Evolutionary conservation across 2,888 invertebrate genomes (phyloP).

Genomic region (Labia minor): DNA sequence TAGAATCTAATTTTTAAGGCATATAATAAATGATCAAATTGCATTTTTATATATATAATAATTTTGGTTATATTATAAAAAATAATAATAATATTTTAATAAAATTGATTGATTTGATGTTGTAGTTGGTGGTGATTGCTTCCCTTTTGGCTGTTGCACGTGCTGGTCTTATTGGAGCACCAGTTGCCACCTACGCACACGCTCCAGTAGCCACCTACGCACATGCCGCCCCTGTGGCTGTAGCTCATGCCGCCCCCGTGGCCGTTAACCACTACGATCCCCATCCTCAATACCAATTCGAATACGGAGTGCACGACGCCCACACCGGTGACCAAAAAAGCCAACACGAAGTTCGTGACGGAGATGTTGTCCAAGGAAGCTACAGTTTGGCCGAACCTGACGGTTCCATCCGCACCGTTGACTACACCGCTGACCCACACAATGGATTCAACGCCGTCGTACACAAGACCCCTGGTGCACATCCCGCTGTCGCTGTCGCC

Average conservation of each 20-base stretch:
- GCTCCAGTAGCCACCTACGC: slow-evolving; percentile 17
- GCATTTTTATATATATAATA: too few relatives aligned
- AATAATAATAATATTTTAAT: too few relatives aligned
- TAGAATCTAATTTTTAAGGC: too few relatives aligned
- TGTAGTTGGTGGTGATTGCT: not conserved
- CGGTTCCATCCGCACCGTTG: slow-evolving; percentile 61
- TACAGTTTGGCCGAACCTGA: slow-evolving; percentile 55
- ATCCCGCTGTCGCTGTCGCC: not conserved
- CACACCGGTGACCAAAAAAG: slow-evolving; percentile 63
- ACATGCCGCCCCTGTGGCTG: slow-evolving; percentile 26
- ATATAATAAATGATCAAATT: too few relatives aligned
- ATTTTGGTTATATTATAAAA: too few relatives aligned
- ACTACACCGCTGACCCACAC: slow-evolving; percentile 66
- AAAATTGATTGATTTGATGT: not conserved
- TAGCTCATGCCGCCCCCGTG: slow-evolving; percentile 27
- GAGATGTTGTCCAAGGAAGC: slow-evolving; percentile 58
- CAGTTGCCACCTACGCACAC: slow-evolving; percentile 16
- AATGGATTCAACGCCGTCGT: slow-evolving; percentile 66
- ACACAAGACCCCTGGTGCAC: slow-evolving; percentile 37
- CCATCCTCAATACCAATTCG: slow-evolving; percentile 58
- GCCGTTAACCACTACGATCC: slow-evolving; percentile 24
- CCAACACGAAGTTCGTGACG: slow-evolving; percentile 60
- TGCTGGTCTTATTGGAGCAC: not conserved
- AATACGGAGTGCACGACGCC: slow-evolving; percentile 61
- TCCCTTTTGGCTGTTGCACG: not conserved